Conservation (phyloP, 1,140 invertebrate species). For the Argopecten irradians region DNA sequence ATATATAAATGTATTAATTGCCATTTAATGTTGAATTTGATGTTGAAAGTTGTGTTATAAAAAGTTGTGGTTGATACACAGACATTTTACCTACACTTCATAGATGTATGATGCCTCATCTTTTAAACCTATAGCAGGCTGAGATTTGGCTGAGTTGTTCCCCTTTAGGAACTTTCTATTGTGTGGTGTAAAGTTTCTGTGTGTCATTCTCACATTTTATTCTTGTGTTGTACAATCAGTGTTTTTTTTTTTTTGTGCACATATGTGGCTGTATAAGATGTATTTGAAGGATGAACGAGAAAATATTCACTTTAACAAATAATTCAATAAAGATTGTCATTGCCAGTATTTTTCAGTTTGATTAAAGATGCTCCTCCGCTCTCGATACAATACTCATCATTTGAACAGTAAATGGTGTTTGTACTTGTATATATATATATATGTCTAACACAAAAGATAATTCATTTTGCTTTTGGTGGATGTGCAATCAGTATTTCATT, state of each 20-base stretch:
- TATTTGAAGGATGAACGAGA: not conserved
- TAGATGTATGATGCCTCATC: not conserved
- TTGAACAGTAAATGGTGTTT: no score
- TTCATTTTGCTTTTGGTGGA: no score
- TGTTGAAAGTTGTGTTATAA: not conserved
- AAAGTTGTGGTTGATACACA: not conserved
- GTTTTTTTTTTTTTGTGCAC: not conserved
- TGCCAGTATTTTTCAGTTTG: no score
- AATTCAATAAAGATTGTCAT: no score
- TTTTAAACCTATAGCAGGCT: not conserved
- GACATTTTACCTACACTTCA: not conserved
- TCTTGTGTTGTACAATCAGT: not conserved
- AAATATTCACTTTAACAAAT: no score
- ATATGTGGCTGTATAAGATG: not conserved
- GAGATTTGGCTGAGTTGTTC: conserved; percentile 14
- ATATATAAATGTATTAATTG: not conserved
- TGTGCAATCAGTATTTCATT: no score
- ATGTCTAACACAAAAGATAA: no score
- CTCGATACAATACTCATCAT: no score
- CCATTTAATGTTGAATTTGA: not conserved
- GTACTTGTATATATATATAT: no score
- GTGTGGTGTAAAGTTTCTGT: not conserved
- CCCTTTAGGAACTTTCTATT: conserved; percentile 6
- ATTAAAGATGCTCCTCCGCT: no score
- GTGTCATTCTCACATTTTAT: not conserved